Conservation (phyloP, 2,113 vertebrate genomes). For the Toxotes jaculatrix region DNA sequence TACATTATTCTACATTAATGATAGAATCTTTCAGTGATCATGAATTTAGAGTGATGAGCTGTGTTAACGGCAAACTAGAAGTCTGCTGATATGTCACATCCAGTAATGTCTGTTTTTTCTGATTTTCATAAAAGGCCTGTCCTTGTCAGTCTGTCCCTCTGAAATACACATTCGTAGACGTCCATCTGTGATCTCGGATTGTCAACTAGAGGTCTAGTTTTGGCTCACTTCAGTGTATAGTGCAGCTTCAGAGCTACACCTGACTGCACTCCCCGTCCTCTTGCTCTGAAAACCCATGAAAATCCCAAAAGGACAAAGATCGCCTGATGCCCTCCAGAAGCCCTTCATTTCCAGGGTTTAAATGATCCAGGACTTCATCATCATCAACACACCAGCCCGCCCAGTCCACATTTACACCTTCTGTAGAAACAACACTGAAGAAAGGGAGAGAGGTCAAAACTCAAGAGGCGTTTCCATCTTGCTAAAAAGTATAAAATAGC, state of each 20-base stretch:
- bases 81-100: not conserved
- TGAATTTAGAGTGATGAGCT: not conserved
- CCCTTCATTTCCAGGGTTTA: slow-evolving; percentile 47
- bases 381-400: slow-evolving; percentile 83
- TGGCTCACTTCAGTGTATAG: not conserved
- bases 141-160: not conserved
- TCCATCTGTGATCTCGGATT: not conserved
- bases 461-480: not conserved
- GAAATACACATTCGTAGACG: not conserved
- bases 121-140: not conserved
- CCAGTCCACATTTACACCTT: slow-evolving; percentile 83
- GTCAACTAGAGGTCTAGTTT: not conserved
- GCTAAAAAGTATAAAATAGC: not conserved
- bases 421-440: slow-evolving; percentile 51
- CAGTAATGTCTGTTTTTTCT: not conserved
- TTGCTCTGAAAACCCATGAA: slow-evolving; percentile 17
- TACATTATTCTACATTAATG: slow-evolving; percentile 37
- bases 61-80: not conserved
- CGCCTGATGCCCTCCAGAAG: slow-evolving; percentile 53
- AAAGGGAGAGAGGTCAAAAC: slow-evolving; percentile 11
- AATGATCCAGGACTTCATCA: slow-evolving; percentile 71
- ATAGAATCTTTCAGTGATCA: slow-evolving; percentile 1
- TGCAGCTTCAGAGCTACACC: slow-evolving; percentile 61
- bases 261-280: slow-evolving; percentile 74
- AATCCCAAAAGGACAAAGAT: slow-evolving; percentile 28